Base-by-base conservation (phyloP, 2,113 vertebrate species). In the Brachyhypopomus gauderio region DNA sequence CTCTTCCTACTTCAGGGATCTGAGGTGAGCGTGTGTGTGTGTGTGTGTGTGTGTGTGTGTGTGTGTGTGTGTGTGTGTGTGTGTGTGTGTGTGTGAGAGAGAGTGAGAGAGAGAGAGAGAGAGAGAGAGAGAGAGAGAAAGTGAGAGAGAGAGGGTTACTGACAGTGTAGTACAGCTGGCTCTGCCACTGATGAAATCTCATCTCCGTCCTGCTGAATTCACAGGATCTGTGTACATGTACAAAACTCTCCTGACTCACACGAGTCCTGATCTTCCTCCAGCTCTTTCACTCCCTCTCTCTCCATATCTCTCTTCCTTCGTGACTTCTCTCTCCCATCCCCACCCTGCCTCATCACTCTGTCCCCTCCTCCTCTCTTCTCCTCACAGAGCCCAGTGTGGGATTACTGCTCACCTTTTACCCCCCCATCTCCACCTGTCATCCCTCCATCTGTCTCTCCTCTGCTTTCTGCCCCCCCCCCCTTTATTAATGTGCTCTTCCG, bases 51-150 rank as follows among this genome's bases (percentile, higher is more conserved):
- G 52, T 17, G 9, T 72, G 6, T 52, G n/a, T 48, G 48, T 25
- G 41, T 62, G 59, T 52, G 58, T 83, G 82, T 87, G 88, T 89
- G 87, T 86, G 84, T 85, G 45, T 27, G 82, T 79, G 86, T 86
- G 83, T 79, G 78, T 48, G 9, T 8, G 45, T 48, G 45, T 48
- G 45, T 48, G 45, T 48, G 45, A 8, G 45, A 8, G 45, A n/a
- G n/a, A n/a, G n/a, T n/a, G n/a, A n/a, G n/a, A n/a, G n/a, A n/a
- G n/a, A n/a, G n/a, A n/a, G n/a, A n/a, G n/a, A n/a, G n/a, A n/a
- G n/a, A n/a, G n/a, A n/a, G n/a, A n/a, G 30, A 30, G 30, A 30
- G 30, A 30, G 30, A 30, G 45, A 52, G 45, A 52, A 12, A 52
- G 45, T 1, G 45, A 52, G 2, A 52, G 9, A 52, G 45, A 12